Percentiles rank a stretch among this genome's conserved stretches.
These are phyloP conservation scores for Hirtodrosophila trivittata DNA, from an alignment of 2,888 invertebrate species.

Conservation along the genomic window DNA sequence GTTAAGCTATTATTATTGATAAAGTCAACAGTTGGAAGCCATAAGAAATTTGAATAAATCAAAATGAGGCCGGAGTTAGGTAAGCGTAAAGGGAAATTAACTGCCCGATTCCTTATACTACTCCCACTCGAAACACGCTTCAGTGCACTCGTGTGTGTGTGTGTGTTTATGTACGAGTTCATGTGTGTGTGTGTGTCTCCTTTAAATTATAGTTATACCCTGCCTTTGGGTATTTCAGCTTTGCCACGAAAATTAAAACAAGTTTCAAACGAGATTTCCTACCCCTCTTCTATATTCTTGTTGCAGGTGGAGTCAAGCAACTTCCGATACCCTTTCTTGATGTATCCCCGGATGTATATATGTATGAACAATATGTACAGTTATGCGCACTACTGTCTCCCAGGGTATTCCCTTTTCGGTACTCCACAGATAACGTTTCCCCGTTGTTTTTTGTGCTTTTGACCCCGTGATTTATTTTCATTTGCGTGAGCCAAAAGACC, in stretches of 20 bases:
- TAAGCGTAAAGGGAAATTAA: slow-evolving; percentile 27
- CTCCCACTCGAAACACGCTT: not conserved
- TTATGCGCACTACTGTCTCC: not conserved
- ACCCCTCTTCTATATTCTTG: too few species aligned
- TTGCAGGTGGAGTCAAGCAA: too few species aligned
- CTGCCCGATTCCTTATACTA: slow-evolving; percentile 14
- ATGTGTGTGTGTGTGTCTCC: not conserved
- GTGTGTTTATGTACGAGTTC: not conserved
- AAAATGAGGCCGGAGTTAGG: slow-evolving; percentile 8
- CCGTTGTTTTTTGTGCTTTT: slow-evolving; percentile 11
- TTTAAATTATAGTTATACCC: not conserved
- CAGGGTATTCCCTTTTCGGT: not conserved
- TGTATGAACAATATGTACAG: too few species aligned
- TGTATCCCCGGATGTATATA: too few species aligned
- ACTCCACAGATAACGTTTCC: slow-evolving; percentile 8
- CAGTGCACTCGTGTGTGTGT: not conserved
- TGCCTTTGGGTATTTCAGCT: not conserved
- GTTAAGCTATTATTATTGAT: slow-evolving; percentile 18
- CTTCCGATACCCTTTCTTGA: too few species aligned
- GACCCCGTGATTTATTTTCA: slow-evolving; percentile 65
- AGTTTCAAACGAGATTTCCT: too few species aligned
- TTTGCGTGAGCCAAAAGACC: slow-evolving; percentile 63
- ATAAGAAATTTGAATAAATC: slow-evolving; percentile 1
- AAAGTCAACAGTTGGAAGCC: slow-evolving; percentile 7
- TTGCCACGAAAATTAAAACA: too few species aligned